Evolutionary conservation across 2,888 invertebrate genomes (phyloP), one percentile per base, ranked within the genome.

Genomic region (Hemistola chrysoprasaria): DNA sequence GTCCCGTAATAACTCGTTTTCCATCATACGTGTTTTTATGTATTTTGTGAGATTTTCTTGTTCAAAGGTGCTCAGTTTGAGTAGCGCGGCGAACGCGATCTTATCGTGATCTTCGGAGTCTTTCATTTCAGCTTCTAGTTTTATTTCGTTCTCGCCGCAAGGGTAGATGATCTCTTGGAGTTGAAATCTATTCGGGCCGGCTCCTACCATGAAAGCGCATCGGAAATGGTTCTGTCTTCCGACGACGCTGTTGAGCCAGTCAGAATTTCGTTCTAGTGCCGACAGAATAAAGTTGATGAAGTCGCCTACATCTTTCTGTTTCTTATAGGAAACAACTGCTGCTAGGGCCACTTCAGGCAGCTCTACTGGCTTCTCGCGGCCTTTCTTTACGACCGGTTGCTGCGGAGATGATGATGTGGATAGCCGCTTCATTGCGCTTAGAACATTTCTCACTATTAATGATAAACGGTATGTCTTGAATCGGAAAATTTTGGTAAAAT

Each of bases 21-120:
- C 81, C 40, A 57, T 58, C 30, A 85, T 50, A 8, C 74, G 71
- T 8, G 69, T 78, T 53, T 80, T 86, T 4, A 80, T 68, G 44
- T 74, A 84, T 36, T 64, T 78, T 20, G 81, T 22, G 30, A 84
- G 59, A n/a, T 67, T 64, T 6, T 78, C 78, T 21, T 84, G 63
- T 31, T 83, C 80, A 1, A 55, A 21, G 43, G 71, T 84, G 6
- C 40, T 62, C 2, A 86, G 59, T 48, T 71, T 78, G 1, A 85
- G 47, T 5, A 85, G 51, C 8, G 83, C 86, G 1, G 83, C 81
- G 6, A 87, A 67, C 1, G 84, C 85, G 6, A 87, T 62, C 62
- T 87, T 86, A 44, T 87, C 85, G 38, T 78, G 58, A 40, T 87
- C 87, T 47, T 85, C 86, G 0, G 80, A 81, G 5, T 86, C 80